phyloP scores from a whole-genome alignment of 2,888 invertebrate species.

The Papilio elwesi region DNA sequence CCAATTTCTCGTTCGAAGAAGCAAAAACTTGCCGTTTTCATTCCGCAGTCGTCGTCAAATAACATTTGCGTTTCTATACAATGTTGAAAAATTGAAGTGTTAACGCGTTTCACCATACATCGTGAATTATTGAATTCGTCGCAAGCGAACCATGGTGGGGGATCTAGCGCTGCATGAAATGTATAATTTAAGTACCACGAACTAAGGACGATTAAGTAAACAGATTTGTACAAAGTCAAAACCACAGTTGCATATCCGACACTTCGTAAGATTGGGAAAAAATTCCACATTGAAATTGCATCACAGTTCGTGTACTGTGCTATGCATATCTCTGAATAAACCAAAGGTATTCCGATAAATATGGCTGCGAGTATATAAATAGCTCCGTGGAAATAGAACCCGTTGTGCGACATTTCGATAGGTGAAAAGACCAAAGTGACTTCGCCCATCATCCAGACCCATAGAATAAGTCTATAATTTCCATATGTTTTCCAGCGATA shows the following conservation, averaged over 20 bases:
- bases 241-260: slow-evolving; percentile 65
- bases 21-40: slow-evolving; percentile 69
- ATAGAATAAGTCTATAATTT: slow-evolving; percentile 65
- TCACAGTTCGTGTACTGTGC: slow-evolving; percentile 72
- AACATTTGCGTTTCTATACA: slow-evolving; percentile 69
- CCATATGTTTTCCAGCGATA: slow-evolving; percentile 65
- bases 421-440: slow-evolving; percentile 58
- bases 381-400: slow-evolving; percentile 59
- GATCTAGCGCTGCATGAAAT: slow-evolving; percentile 63
- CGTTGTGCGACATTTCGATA: slow-evolving; percentile 63
- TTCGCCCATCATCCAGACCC: slow-evolving; percentile 75
- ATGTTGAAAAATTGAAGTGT: slow-evolving; percentile 71
- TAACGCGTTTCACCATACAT: slow-evolving; percentile 74
- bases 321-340: slow-evolving; percentile 74
- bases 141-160: slow-evolving; percentile 73
- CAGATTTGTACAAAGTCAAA: slow-evolving; percentile 61
- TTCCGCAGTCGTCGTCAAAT: slow-evolving; percentile 69
- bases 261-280: slow-evolving; percentile 67
- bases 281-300: slow-evolving; percentile 69
- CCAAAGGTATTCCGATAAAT: slow-evolving; percentile 69
- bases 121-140: slow-evolving; percentile 59
- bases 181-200: slow-evolving; percentile 72
- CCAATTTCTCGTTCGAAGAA: slow-evolving; percentile 73
- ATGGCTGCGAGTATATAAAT: slow-evolving; percentile 60
- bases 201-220: slow-evolving; percentile 61